Base-by-base conservation (phyloP, 2,113 vertebrate genomes). In the Nibea coibor region DNA sequence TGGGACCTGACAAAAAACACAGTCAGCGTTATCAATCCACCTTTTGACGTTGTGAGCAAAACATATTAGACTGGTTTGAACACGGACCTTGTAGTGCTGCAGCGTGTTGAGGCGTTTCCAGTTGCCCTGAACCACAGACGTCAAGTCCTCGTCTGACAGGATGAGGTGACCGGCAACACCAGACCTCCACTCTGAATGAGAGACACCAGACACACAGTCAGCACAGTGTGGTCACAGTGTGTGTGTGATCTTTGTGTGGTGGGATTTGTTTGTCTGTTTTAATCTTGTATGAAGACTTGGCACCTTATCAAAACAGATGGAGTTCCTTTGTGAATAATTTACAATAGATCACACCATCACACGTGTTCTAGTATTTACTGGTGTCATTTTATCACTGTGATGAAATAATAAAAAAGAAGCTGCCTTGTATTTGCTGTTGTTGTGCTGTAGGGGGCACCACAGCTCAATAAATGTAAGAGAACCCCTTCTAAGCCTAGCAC, bases 21-120 rank as follows among this genome's bases (percentile, higher is more conserved):
- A 35, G 9, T 75, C 2, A 53, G 45, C 9, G 14, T 8, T 7
- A 42, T 39, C 5, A 47, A 12, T 31, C 58, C 12, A 61, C 53
- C 8, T 39, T 39, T 39, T 39, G 35, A 39, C 6, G 35, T 39
- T 45, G 43, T 45, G 43, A 45, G n/a, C 9, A 5, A 51, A 6
- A 62, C 62, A 51, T 4, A 8, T 9, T 7, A n/a, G 6, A 24
- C 28, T 48, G 17, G 56, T 2, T 1, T 57, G 65, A 24, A 14
- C 42, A 17, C 73, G 71, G 48, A 99, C 98, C 97, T 99, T 99
- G 89, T 99, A 99, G 79, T 99, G 98, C 81, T 98, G 98, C 77
- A 99, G 89, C 0, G 98, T 99, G 88, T 99, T 99, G 48, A 99
- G 94, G 6, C 98, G 96, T 76, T 98, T 97, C 98, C 98, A 99